These are phyloP conservation scores for Lepidothrix coronata DNA, from an alignment of 2,113 vertebrate genomes.

Conservation along the genomic window DNA sequence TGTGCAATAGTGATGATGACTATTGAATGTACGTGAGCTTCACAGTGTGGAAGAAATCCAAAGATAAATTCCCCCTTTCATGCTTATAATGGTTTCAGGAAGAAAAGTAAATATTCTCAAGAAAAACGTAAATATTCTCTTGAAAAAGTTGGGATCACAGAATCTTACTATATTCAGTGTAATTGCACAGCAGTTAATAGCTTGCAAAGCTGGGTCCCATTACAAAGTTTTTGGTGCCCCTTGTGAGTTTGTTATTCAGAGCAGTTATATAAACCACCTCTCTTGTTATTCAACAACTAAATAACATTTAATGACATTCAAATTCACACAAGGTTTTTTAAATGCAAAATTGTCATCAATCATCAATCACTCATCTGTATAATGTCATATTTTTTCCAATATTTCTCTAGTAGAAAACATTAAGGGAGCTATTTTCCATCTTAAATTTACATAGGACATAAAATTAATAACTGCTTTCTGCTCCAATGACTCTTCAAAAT, in stretches of 20 bases:
- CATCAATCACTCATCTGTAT: not conserved
- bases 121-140: not conserved
- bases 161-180: not conserved
- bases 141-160: not conserved
- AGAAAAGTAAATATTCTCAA: not conserved
- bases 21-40: not conserved
- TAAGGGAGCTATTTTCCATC: not conserved
- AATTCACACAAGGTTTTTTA: constrained; percentile 10
- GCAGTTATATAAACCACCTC: not conserved
- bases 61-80: not conserved
- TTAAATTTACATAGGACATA: not conserved
- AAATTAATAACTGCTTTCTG: constrained; percentile 17
- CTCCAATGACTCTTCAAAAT: constrained; percentile 15
- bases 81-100: not conserved
- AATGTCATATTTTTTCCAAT: not conserved
- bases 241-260: not conserved
- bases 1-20: not conserved
- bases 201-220: not conserved
- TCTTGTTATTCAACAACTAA: not conserved
- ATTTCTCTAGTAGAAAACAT: constrained; percentile 1
- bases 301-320: not conserved
- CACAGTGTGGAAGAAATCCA: not conserved
- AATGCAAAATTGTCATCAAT: constrained; percentile 37
- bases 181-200: not conserved
- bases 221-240: not conserved